Evolutionary conservation across 2,113 vertebrate species (phyloP).

Genomic region (Oreochromis spilurus): DNA sequence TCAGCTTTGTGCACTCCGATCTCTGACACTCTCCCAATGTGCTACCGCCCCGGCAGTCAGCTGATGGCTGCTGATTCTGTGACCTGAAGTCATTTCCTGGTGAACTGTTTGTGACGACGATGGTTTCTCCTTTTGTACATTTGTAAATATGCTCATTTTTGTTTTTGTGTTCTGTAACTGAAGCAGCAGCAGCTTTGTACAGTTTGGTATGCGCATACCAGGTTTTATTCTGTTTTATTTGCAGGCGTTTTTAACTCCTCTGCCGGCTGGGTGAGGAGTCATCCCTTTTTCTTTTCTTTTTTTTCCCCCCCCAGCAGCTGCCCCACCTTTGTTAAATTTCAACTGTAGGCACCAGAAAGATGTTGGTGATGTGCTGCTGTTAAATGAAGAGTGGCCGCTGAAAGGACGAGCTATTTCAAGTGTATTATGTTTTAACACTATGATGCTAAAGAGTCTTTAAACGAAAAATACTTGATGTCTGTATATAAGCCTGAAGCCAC

Average conservation of each 20-base stretch:
- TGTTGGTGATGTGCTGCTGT: neutral
- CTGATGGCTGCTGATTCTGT: neutral
- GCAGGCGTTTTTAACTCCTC: neutral
- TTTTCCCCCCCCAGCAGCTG: neutral
- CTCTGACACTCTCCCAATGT: neutral
- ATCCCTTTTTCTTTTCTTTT: neutral
- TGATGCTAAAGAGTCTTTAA: constrained; percentile 16
- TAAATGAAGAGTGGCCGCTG: constrained; percentile 25
- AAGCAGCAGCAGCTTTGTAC: constrained; percentile 52
- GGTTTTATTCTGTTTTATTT: constrained; percentile 33
- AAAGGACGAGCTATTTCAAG: constrained; percentile 6
- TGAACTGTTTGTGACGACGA: neutral
- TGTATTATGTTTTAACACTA: constrained; percentile 47
- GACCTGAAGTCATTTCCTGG: neutral
- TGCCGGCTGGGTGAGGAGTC: neutral
- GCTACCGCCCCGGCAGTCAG: neutral
- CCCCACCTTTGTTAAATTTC: neutral
- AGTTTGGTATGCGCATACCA: constrained; percentile 43
- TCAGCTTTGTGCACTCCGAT: neutral
- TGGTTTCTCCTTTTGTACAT: constrained; percentile 59
- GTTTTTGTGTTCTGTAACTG: constrained; percentile 21
- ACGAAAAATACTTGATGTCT: constrained; percentile 20
- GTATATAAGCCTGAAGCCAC: neutral
- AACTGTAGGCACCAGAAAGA: neutral
- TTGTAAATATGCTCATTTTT: constrained; percentile 76